Evolutionary conservation across 1,140 invertebrate genomes (phyloP).

Genomic region (Drosophila fuyamai): DNA sequence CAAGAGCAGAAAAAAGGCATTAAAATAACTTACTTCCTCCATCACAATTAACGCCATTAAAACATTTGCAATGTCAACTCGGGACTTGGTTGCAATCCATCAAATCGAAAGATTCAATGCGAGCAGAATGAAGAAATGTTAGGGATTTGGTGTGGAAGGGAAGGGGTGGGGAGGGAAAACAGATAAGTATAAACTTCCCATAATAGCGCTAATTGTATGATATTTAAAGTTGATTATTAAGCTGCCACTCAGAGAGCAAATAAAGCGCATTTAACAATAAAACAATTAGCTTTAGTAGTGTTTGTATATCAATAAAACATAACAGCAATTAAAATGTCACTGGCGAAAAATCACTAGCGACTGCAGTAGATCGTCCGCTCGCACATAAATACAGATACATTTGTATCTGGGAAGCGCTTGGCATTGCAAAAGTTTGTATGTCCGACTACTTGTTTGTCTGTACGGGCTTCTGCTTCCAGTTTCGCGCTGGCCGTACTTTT

Average conservation of each 20-base stretch:
- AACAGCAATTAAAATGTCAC: conserved; percentile 82
- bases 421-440: conserved; percentile 57
- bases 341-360: conserved; percentile 68
- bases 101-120: conserved; percentile 37
- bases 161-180: neutral
- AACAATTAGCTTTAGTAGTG: conserved; percentile 80
- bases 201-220: conserved; percentile 77
- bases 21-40: conserved; percentile 36
- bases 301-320: conserved; percentile 83
- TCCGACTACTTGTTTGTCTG: conserved; percentile 18
- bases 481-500: conserved; percentile 20
- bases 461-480: conserved; percentile 31
- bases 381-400: conserved; percentile 25
- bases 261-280: conserved; percentile 79
- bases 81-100: conserved; percentile 34
- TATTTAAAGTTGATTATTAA: conserved; percentile 81
- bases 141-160: neutral
- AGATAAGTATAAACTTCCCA: conserved; percentile 52
- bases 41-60: conserved; percentile 26
- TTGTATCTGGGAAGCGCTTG: conserved; percentile 42
- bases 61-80: conserved; percentile 45
- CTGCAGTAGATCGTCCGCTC: conserved; percentile 22
- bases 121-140: conserved; percentile 20
- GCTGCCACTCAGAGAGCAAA: conserved; percentile 71
- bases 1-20: conserved; percentile 18